A percentile compares a stretch with the other conserved stretches of the same genome.
Evolutionary conservation across 2,797 vertebrate species (phyloP).

Genomic region (Pantherophis alleghaniensis): DNA sequence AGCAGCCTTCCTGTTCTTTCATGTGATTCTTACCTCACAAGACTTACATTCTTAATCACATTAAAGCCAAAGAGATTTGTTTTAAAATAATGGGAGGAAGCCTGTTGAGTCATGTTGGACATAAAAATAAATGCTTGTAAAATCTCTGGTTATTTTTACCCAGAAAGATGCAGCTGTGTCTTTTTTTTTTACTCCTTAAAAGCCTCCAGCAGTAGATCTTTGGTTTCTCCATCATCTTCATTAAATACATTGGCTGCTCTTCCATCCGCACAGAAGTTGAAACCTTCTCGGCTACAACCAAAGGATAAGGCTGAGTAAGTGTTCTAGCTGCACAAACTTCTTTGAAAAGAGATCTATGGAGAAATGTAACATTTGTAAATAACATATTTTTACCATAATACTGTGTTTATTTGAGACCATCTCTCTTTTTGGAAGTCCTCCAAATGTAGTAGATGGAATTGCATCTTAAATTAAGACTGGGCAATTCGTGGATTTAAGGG

Average conservation of each 20-base stretch:
- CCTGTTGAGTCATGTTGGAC: neutral
- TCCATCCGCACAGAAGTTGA: slow-evolving; percentile 18
- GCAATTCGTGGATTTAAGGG: neutral
- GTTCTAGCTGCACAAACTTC: neutral
- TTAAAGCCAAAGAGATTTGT: neutral
- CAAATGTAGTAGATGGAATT: neutral
- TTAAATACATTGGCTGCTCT: slow-evolving; percentile 22
- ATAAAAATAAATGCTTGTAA: neutral
- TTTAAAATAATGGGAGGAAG: neutral
- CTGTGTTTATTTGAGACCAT: neutral
- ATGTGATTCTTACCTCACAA: neutral
- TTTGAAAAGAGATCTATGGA: neutral
- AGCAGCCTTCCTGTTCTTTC: neutral
- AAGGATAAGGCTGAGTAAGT: slow-evolving; percentile 59
- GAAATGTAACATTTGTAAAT: neutral
- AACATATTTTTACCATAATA: neutral
- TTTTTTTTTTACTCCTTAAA: neutral
- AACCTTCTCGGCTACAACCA: slow-evolving; percentile 13
- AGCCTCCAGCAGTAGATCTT: slow-evolving; percentile 18
- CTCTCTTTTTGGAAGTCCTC: neutral
- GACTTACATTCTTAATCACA: neutral
- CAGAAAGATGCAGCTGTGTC: slow-evolving; percentile 6
- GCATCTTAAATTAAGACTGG: neutral
- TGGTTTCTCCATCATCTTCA: slow-evolving; percentile 40
- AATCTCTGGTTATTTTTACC: slow-evolving; percentile 13